A percentile compares a stretch with the other conserved stretches of the same genome.
Evolutionary conservation across 2,888 invertebrate species (phyloP).

Genomic region (Plebejus melissa): DNA sequence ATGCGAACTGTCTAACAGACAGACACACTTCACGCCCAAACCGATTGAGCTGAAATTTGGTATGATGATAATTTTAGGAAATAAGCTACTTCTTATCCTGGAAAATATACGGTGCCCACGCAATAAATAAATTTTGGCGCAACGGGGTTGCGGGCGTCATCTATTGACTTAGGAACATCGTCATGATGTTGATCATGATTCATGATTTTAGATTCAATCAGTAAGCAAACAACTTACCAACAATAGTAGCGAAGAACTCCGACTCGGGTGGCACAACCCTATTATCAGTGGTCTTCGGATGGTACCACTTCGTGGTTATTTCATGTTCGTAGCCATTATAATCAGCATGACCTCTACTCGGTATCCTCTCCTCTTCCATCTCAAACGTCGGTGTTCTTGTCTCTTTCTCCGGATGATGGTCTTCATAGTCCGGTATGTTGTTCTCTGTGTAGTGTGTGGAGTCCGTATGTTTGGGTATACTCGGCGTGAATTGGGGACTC

Average conservation of each 20-base stretch:
- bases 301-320: conserved; percentile 70
- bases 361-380: conserved; percentile 47
- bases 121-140: no score
- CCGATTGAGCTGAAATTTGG: no score
- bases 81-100: no score
- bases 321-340: conserved; percentile 68
- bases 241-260: conserved; percentile 71
- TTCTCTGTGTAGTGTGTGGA: conserved; percentile 67
- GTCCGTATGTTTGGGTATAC: conserved; percentile 54
- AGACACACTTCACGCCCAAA: no score
- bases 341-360: conserved; percentile 52
- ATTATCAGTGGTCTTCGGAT: conserved; percentile 69
- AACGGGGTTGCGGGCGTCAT: no score
- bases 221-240: conserved; percentile 52
- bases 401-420: conserved; percentile 56
- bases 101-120: no score
- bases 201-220: no score
- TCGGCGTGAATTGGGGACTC: conserved; percentile 57
- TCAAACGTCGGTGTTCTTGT: conserved; percentile 59
- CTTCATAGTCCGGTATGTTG: conserved; percentile 64
- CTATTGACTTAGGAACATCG: no score
- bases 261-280: conserved; percentile 71
- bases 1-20: no score
- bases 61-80: no score
- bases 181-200: no score